Evolutionary conservation across 2,797 vertebrate genomes (phyloP), one percentile per base, ranked within the genome.

Genomic region (Steatocranus sp.): DNA sequence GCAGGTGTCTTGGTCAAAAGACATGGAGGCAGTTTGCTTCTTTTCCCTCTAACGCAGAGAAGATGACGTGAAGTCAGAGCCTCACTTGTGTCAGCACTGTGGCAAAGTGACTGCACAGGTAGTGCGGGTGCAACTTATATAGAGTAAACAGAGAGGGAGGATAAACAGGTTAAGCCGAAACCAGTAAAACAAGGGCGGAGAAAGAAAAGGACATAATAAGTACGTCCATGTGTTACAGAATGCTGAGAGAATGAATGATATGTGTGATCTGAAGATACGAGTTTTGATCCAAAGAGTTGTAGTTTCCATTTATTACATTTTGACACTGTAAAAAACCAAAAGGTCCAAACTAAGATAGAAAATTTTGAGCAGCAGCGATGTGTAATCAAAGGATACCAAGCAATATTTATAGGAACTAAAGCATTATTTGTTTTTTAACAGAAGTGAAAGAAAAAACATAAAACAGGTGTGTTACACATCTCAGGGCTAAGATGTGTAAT

Each of bases 161-260:
- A 25, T 92, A 95, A 97, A 97, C 96, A 94, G 96, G 96, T 97
- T 97, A 73, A 94, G 92, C 96, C 96, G 96, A 97, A 96, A 97
- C 96, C 94, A 90, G 93, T 93, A 91, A 94, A 96, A 94, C 84
- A 91, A 93, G 92, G 91, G 95, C 84, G 95, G 94, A 96, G 94
- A 91, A 82, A 94, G 81, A 54, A 89, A 89, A 87, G 89, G 90
- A 90, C 87, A 92, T 76, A 85, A 85, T 84, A n/a, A 92, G 84
- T 80, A 79, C 53, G 53, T 87, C 80, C 70, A 90, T 90, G 82
- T 74, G 79, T 91, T 87, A 81, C 79, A 85, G 77, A 84, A 85
- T 84, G 63, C 32, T 20, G 68, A 43, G 58, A 86, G 82, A 88
- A 96, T 92, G 90, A 94, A 87, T 89, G 75, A 94, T 92, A 94